Evolutionary conservation across 2,888 invertebrate genomes (phyloP).

Genomic region (Pharmacophagus antenor): DNA sequence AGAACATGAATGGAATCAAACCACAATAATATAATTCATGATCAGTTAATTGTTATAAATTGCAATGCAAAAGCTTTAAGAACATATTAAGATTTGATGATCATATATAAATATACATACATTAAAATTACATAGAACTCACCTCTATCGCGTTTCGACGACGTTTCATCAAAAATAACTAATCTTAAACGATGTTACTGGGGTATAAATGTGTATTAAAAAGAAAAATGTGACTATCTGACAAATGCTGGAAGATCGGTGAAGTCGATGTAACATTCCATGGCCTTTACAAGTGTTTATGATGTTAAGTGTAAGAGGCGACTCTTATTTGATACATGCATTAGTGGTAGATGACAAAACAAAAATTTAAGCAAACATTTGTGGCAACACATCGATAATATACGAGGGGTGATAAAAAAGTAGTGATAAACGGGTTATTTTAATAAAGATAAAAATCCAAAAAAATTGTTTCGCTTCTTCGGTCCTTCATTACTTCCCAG

Average conservation of each 20-base stretch:
- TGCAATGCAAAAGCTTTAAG: conserved; percentile 46
- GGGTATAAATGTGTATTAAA: conserved; percentile 38
- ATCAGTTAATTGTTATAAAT: conserved; percentile 34
- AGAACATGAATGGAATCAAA: no score
- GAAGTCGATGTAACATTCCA: conserved; percentile 66
- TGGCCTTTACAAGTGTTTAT: conserved; percentile 65
- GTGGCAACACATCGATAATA: conserved; percentile 31
- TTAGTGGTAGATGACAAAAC: conserved; percentile 50
- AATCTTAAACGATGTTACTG: conserved; percentile 18
- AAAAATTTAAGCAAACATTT: conserved; percentile 58
- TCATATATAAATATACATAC: conserved; percentile 33
- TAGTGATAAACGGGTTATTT: no score
- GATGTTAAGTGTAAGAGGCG: conserved; percentile 70
- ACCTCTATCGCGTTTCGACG: conserved; percentile 59
- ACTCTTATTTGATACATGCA: conserved; percentile 68
- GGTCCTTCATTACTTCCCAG: no score
- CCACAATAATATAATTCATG: neutral
- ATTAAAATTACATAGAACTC: conserved; percentile 66
- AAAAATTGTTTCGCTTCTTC: no score
- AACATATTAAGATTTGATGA: conserved; percentile 12
- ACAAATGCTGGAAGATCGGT: conserved; percentile 83
- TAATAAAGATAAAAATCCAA: no score
- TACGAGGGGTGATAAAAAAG: no score
- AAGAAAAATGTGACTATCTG: conserved; percentile 81
- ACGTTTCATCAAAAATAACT: conserved; percentile 20